Percentiles rank a stretch among this genome's conserved stretches.
phyloP scores from a whole-genome alignment of 1,140 invertebrate genomes.

The Kradibia gibbosae region DNA sequence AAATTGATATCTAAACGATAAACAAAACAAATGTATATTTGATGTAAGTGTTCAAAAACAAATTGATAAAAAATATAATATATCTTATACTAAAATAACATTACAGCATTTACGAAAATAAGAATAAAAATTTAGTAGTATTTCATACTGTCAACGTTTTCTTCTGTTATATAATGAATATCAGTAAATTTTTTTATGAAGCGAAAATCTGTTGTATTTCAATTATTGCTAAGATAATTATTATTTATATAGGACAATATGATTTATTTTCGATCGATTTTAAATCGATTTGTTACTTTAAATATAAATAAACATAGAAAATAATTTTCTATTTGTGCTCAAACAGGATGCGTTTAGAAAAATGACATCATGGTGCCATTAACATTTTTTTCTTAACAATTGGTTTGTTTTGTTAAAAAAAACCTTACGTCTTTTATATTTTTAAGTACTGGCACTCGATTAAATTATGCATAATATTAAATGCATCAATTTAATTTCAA shows the following conservation, averaged over 20 bases:
- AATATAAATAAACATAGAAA: constrained; percentile 26
- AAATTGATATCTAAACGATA: constrained; percentile 37
- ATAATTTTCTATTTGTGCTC: constrained; percentile 47
- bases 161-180: constrained; percentile 38
- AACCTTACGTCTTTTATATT: not conserved
- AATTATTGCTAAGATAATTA: constrained; percentile 37
- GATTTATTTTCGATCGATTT: constrained; percentile 41
- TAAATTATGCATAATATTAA: not conserved
- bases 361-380: constrained; percentile 47
- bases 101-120: constrained; percentile 29
- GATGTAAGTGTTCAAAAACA: constrained; percentile 36
- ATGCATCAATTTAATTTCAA: not conserved
- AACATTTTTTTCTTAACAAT: not conserved
- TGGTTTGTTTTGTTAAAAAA: constrained; percentile 1
- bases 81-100: constrained; percentile 50
- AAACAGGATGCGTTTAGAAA: constrained; percentile 25
- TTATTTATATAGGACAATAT: constrained; percentile 45
- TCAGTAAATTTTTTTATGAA: constrained; percentile 27
- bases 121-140: not conserved
- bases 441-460: not conserved
- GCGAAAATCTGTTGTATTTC: constrained; percentile 13
- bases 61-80: constrained; percentile 20
- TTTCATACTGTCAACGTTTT: constrained; percentile 47
- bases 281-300: constrained; percentile 44
- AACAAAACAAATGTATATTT: constrained; percentile 45